Base-by-base conservation (phyloP, 2,888 invertebrate genomes). In the Polyploca ridens region DNA sequence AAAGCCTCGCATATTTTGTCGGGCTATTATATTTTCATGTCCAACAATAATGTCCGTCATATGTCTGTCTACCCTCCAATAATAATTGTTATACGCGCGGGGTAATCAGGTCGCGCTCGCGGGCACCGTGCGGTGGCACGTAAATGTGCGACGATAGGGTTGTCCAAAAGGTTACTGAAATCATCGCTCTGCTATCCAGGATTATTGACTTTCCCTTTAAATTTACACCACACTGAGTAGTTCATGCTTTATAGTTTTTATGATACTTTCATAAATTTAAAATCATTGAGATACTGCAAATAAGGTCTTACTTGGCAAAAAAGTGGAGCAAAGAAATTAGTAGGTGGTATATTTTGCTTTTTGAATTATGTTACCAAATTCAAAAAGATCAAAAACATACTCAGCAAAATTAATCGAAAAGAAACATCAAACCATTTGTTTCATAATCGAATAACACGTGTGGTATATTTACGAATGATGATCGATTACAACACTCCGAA, bases 101-200 rank as follows among this genome's bases (percentile, higher is more conserved):
- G 65, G 66, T 74, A 74, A 74, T 74, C 70, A 74, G 76, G 74
- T 74, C 76, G 73, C 70, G 69, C 67, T 67, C 73, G 62, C 33
- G 33, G n/a, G 14, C 11, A 33, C 58, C 10, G 59, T 16, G 41
- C 41, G 41, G 41, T 44, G 44, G 44, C 44, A 44, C 44, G 7
- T 16, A 49, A 49, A 49, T 49, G 7, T 49, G 16, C 16, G 16
- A 49, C 16, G n/a, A 16, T 16, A 49, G 16, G 49, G 49, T 49
- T 49, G 49, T 49, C 49, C 7, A 49, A 6, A 49, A 49, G 49
- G 49, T 49, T 49, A 16, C 16, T 49, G n/a, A 49, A 49, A 49
- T 16, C 38, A 8, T 38, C 49, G 49, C 49, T 49, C 49, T 16
- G 16, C 49, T 49, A 16, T 16, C 16, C 7, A 49, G 16, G 14